Conservation (phyloP, 2,888 invertebrate genomes). For the Dynastes maya region DNA sequence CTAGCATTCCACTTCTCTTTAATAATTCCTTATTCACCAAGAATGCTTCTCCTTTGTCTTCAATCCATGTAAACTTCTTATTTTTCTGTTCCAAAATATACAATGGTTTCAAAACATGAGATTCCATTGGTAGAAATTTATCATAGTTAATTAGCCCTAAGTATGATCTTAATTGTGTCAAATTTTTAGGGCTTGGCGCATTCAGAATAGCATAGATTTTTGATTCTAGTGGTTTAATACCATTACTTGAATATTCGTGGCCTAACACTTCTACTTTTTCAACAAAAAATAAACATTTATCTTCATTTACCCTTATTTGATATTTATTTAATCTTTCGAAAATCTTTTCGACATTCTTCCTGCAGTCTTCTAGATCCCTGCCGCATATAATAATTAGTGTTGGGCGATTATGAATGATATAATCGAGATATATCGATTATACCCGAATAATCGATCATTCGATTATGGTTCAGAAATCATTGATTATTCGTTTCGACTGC, state of each 20-base stretch:
- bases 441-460: too few species aligned
- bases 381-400: not conserved
- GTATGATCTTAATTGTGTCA: conserved; percentile 34
- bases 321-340: not conserved
- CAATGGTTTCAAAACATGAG: conserved; percentile 40
- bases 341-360: conserved; percentile 2
- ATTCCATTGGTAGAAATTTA: not conserved
- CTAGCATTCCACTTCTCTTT: conserved; percentile 25
- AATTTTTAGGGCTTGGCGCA: conserved; percentile 37
- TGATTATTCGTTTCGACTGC: too few species aligned
- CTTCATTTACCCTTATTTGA: conserved; percentile 40
- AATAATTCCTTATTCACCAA: conserved; percentile 27
- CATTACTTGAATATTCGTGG: conserved; percentile 12
- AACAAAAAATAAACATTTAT: conserved; percentile 45
- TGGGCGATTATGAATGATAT: too few species aligned
- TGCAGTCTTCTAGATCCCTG: conserved; percentile 33
- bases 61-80: conserved; percentile 52
- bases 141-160: conserved; percentile 48
- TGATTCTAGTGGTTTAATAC: conserved; percentile 23
- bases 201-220: conserved; percentile 44
- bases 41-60: conserved; percentile 43
- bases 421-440: too few species aligned
- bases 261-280: conserved; percentile 43
- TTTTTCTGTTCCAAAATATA: conserved; percentile 49
- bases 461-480: too few species aligned